A percentile compares a stretch with the other conserved stretches of the same genome.
These are phyloP conservation scores for Drosophila orena DNA, from an alignment of 1,140 invertebrate species.

Conservation along the genomic window DNA sequence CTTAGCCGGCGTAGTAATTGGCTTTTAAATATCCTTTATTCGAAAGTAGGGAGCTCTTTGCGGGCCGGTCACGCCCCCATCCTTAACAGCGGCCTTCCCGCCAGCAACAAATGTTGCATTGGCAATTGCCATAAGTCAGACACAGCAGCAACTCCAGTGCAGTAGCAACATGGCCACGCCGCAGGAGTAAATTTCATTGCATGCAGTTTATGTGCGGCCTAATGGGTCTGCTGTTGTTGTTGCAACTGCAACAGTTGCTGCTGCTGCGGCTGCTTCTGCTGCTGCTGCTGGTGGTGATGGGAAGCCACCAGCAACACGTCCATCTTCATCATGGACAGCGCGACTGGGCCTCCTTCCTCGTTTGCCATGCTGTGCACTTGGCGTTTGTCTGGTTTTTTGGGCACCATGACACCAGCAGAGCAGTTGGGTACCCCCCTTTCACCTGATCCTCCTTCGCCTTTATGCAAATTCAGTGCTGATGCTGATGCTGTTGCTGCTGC, in stretches of 20 bases:
- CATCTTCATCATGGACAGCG: slow-evolving; percentile 74
- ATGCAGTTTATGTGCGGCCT: slow-evolving; percentile 80
- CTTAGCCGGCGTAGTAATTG: slow-evolving; percentile 8
- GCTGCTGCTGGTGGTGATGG: slow-evolving; percentile 54
- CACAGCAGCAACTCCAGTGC: slow-evolving; percentile 51
- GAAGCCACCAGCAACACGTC: slow-evolving; percentile 81
- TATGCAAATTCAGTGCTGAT: slow-evolving; percentile 70
- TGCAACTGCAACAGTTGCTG: slow-evolving; percentile 43
- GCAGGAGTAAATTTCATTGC: slow-evolving; percentile 73
- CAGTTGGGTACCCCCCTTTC: slow-evolving; percentile 20
- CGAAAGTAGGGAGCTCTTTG: neutral
- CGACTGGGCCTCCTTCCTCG: slow-evolving; percentile 28
- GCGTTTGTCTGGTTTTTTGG: slow-evolving; percentile 74
- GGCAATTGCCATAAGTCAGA: slow-evolving; percentile 83
- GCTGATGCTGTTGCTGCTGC: slow-evolving; percentile 15
- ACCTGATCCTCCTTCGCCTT: slow-evolving; percentile 45
- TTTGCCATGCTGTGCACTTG: slow-evolving; percentile 67
- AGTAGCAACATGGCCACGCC: slow-evolving; percentile 79
- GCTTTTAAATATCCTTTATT: slow-evolving; percentile 9
- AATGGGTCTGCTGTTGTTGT: slow-evolving; percentile 71
- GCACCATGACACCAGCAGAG: slow-evolving; percentile 76
- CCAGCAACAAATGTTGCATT: slow-evolving; percentile 81
- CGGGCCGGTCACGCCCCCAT: slow-evolving; percentile 41
- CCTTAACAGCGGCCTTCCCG: slow-evolving; percentile 16
- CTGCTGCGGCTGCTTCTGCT: slow-evolving; percentile 33